These are phyloP conservation scores for Mormoops blainvillei DNA, from an alignment of 2,113 vertebrate genomes.

Conservation along the genomic window DNA sequence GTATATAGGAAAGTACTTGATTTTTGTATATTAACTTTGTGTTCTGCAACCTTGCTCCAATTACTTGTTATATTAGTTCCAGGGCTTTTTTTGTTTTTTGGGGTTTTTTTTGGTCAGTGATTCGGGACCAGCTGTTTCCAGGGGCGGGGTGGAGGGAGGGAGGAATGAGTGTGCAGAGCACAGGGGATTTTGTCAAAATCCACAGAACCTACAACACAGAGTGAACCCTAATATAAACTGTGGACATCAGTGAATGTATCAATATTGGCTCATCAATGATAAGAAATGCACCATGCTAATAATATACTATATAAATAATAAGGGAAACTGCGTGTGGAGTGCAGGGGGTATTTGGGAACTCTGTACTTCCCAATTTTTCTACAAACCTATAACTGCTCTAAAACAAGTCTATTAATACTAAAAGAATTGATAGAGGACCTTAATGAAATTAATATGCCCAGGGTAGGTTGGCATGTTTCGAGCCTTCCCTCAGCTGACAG, in stretches of 20 bases:
- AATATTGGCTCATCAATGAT: background rate
- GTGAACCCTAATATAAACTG: background rate
- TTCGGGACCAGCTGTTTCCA: background rate
- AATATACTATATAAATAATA: background rate
- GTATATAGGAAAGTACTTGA: background rate
- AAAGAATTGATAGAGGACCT: background rate
- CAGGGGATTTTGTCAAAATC: background rate
- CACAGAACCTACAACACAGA: background rate
- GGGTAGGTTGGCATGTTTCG: background rate
- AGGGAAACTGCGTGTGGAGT: background rate
- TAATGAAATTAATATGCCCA: background rate
- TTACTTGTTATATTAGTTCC: background rate
- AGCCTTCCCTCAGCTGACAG: background rate
- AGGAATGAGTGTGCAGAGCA: background rate
- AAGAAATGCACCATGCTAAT: background rate
- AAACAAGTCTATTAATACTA: background rate
- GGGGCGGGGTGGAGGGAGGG: background rate
- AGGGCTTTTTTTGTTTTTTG: background rate
- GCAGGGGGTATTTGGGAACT: background rate
- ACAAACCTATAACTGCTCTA: background rate
- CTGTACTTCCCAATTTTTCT: background rate
- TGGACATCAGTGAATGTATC: background rate
- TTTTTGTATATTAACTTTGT: background rate
- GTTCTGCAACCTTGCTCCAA: background rate
- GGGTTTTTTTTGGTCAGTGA: background rate